Percentiles rank a stretch among this genome's conserved stretches.
phyloP scores from a whole-genome alignment of 2,888 invertebrate genomes.

The Agrochola litura region DNA sequence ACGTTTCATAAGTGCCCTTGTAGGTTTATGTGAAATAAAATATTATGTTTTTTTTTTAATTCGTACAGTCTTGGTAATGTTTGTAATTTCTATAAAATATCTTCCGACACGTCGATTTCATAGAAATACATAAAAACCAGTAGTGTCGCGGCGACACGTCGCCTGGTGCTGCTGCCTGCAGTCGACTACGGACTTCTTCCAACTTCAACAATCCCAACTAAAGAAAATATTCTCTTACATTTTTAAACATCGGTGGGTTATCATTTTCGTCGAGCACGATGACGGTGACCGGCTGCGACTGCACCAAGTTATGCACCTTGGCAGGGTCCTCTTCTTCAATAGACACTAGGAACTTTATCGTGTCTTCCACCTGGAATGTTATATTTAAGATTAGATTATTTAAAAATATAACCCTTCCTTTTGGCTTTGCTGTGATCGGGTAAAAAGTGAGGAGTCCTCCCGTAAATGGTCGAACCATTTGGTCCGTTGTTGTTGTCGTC shows the following conservation, averaged over 20 bases:
- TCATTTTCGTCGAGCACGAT: slow-evolving; percentile 97
- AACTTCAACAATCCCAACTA: no score
- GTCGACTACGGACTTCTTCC: no score
- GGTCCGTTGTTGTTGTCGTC: no score
- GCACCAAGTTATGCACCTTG: slow-evolving; percentile 93
- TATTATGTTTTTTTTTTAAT: background rate
- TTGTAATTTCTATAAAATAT: no score
- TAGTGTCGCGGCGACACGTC: no score
- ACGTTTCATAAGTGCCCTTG: no score
- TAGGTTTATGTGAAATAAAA: no score
- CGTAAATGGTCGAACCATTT: background rate
- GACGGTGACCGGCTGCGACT: slow-evolving; percentile 93
- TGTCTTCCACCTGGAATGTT: slow-evolving; percentile 93
- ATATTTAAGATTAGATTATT: background rate
- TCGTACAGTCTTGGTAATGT: background rate
- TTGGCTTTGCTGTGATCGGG: no score
- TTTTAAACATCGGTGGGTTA: slow-evolving; percentile 94
- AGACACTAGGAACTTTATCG: slow-evolving; percentile 94
- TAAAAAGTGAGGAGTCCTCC: background rate
- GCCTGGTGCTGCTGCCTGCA: no score
- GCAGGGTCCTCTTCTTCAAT: slow-evolving; percentile 93
- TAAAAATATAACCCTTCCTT: background rate
- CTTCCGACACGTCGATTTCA: no score
- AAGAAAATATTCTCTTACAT: slow-evolving; percentile 88
- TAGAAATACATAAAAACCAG: no score